Base-by-base conservation (phyloP, 92 coral and sea anemone genomes). In the Epizoanthus illoricatus region DNA sequence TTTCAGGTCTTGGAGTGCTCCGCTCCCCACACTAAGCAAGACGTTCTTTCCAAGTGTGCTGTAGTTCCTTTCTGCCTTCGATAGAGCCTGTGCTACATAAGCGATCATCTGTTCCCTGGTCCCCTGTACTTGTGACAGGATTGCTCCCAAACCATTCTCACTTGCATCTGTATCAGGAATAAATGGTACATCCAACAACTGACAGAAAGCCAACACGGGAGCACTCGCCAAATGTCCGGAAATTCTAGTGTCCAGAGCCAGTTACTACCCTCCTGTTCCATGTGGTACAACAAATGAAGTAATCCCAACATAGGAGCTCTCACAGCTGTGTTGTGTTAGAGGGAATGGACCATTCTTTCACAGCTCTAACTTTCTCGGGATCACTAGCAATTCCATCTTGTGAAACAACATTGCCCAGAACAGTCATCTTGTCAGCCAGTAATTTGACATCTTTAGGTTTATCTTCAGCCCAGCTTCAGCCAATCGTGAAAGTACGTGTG, bases 81-180 rank as follows among this genome's bases (percentile, higher is more conserved):
- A 62, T 2, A 75, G 55, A 8, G 9, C 49, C 9, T 45, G 6
- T 5, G 55, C 55, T 6, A 8, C 55, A 49, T 49, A 49, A 49
- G 55, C 55, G 0, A 49, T 8, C 55, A 49, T 13, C 8, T 8
- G 11, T 11, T 49, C 55, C 15, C 10, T 7, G 12, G 16, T 13
- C 3, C 15, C 56, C 15, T 52, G 56, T 13, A 9, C 15, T 7
- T 52, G 80, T 41, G 74, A 85, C 39, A 85, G 61, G 76, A 79
- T 55, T 12, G 65, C 65, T 36, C 88, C 73, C 43, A 85, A 10
- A 3, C 80, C 85, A 23, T 33, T 43, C 42, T 84, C 67, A 11
- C 88, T 84, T 18, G 85, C 66, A 71, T 82, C 84, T 3, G 87
- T 73, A 78, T 84, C 90, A 12, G 69, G 58, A 54, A 75, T 69